These are phyloP conservation scores for Apis florea DNA, from an alignment of 1,140 invertebrate genomes.

Conservation along the genomic window DNA sequence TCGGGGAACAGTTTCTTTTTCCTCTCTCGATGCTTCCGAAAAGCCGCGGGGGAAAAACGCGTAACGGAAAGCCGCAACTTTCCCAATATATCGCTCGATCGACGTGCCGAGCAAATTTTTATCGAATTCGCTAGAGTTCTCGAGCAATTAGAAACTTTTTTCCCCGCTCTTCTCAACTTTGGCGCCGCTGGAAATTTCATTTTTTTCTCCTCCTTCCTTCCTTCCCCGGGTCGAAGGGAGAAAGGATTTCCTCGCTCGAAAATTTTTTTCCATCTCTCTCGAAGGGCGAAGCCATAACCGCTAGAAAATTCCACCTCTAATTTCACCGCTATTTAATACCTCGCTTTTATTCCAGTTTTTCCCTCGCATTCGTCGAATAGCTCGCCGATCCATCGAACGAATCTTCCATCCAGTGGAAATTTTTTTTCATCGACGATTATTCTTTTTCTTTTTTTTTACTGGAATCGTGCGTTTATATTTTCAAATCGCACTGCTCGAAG, in stretches of 20 bases:
- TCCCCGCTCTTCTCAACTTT: background rate
- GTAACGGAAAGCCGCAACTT: background rate
- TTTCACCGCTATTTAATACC: slow-evolving; percentile 20
- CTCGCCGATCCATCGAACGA: background rate
- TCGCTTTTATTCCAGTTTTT: background rate
- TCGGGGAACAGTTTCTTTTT: background rate
- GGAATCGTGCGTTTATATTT: too few relatives aligned
- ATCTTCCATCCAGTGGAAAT: too few relatives aligned
- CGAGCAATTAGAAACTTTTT: slow-evolving; percentile 3
- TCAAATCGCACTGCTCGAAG: too few relatives aligned
- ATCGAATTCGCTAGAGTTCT: background rate
- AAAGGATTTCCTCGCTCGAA: background rate
- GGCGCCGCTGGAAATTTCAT: background rate
- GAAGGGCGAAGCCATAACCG: background rate
- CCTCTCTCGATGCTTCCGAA: background rate
- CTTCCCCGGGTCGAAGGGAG: background rate
- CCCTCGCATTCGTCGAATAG: background rate
- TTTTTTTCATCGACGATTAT: too few relatives aligned
- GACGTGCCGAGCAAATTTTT: background rate
- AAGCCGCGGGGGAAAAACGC: background rate
- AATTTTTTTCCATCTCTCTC: background rate
- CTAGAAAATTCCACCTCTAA: slow-evolving; percentile 8
- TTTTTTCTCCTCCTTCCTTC: background rate
- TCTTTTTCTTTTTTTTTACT: too few relatives aligned
- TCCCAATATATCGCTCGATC: background rate